Evolutionary conservation across 2,888 invertebrate genomes (phyloP).

Genomic region (Ennomos quercinarius): DNA sequence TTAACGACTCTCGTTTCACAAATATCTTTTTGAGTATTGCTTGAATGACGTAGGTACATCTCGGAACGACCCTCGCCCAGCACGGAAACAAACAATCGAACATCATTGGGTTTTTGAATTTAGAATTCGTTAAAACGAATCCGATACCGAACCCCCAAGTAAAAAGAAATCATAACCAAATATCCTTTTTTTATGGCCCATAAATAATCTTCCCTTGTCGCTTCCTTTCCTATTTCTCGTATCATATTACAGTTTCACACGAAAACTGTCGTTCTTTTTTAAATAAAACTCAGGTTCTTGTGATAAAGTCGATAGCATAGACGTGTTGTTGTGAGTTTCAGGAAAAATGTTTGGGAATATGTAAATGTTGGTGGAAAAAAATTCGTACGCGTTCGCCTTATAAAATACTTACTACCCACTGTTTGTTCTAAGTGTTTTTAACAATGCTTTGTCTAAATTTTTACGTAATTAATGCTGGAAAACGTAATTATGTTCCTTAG

Average conservation of each 20-base stretch:
- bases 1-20: too few species aligned
- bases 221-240: conserved; percentile 12
- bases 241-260: conserved; percentile 26
- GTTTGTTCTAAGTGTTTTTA: too few species aligned
- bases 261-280: conserved; percentile 5
- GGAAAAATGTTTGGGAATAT: background rate
- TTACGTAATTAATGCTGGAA: too few species aligned
- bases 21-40: too few species aligned
- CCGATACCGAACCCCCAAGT: conserved; percentile 1
- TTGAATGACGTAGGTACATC: too few species aligned
- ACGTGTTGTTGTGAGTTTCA: conserved; percentile 2
- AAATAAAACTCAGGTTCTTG: background rate
- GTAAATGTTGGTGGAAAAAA: background rate
- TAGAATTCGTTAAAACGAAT: background rate
- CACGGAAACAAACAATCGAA: too few species aligned
- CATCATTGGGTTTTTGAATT: too few species aligned
- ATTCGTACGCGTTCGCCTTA: background rate
- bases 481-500: too few species aligned
- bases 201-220: conserved; percentile 26
- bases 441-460: too few species aligned
- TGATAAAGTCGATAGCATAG: conserved; percentile 4
- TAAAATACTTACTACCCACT: too few species aligned
- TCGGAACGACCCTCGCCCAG: too few species aligned
- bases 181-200: conserved; percentile 21
- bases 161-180: conserved; percentile 20